Conservation (phyloP, 35 echinoderm and acorn worm genomes). For the Ophiothrix spiculata region DNA sequence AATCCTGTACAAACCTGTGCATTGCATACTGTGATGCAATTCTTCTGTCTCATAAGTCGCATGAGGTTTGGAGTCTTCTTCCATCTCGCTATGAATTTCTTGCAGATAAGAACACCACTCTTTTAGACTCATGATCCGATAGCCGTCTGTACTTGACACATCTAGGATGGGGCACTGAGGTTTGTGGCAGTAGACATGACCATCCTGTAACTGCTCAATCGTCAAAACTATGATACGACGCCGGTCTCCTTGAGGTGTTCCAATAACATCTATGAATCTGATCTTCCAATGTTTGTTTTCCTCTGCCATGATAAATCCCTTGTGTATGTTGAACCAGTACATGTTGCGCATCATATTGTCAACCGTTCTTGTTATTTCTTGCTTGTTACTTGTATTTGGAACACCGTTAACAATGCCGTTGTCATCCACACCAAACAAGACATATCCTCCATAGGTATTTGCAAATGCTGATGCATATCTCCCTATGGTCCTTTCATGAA, state of each 20-base stretch:
- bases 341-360: not conserved
- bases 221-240: not conserved
- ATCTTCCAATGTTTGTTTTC: not conserved
- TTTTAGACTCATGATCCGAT: not conserved
- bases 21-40: no score
- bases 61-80: not conserved
- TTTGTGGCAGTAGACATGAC: not conserved
- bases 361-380: not conserved
- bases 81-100: not conserved
- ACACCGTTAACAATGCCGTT: not conserved
- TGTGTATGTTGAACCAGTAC: not conserved
- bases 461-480: not conserved
- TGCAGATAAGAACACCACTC: not conserved
- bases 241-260: not conserved
- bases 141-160: not conserved
- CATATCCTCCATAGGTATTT: not conserved
- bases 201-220: not conserved
- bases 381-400: not conserved
- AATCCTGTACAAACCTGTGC: no score
- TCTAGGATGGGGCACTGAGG: not conserved
- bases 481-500: not conserved
- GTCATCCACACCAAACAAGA: not conserved
- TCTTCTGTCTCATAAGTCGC: no score
- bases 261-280: not conserved
- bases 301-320: not conserved